Evolutionary conservation across 2,888 invertebrate species (phyloP), one percentile per base, ranked within the genome.

Genomic region (Amphipoea lucens): DNA sequence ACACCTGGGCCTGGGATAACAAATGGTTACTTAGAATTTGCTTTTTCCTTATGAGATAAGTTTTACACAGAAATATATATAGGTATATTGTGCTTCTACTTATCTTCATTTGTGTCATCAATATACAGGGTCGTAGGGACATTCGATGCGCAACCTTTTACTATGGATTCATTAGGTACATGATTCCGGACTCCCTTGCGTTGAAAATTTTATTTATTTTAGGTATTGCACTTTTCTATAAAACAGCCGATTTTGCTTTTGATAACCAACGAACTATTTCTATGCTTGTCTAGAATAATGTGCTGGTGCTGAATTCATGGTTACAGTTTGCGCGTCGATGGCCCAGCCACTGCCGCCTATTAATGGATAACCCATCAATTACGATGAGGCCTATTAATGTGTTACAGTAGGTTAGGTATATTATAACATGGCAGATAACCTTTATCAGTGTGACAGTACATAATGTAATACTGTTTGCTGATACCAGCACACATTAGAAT

Each of bases 361-460:
- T 66, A 67, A 36, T 57, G 45, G 48, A 68, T 68, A 62, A 70
- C 66, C 20, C 57, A 42, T 69, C 14, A 68, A 65, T 68, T 72
- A 51, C 14, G 29, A 36, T 69, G 67, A 69, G 73, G 45, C 60
- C 62, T 68, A 74, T 79, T 72, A 60, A 70, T 66, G 40, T 42
- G 71, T 60, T n/a, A 73, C n/a, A 23, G 11, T 45, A 45, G 45
- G 45, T 45, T 45, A 45, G 45, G 45, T 45, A 45, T 40, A 40
- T 17, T 68, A 17, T 65, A 73, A 69, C 60, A 57, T 42, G 48
- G n/a, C 36, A 68, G 82, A 82, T 84, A 81, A 76, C 62, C 20
- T 69, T 78, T 86, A 85, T 84, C 85, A 81, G 48, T 76, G 17
- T 74, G 75, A 60, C 62, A 83, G 69, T 57, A 75, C 45, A 74